Percentiles rank a stretch among this genome's conserved stretches.
phyloP scores from a whole-genome alignment of 2,113 vertebrate species.

The Phrynosoma platyrhinos region DNA sequence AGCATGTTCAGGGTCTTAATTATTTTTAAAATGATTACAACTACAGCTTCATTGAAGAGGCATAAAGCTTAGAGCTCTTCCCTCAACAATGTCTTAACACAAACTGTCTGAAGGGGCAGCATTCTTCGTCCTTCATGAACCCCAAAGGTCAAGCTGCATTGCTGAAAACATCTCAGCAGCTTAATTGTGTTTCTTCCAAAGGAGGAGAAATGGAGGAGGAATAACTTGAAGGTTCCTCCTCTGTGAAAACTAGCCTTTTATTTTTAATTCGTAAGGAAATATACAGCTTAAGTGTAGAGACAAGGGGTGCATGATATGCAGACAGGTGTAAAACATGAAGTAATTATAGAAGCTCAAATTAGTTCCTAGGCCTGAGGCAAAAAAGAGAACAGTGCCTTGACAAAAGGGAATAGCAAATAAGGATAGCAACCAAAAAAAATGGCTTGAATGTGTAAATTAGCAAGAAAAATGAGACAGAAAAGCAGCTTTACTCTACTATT shows the following conservation, averaged over 20 bases:
- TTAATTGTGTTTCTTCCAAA: slow-evolving; percentile 79
- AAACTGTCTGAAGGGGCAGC: slow-evolving; percentile 81
- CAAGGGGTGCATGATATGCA: slow-evolving; percentile 89
- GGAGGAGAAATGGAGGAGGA: slow-evolving; percentile 51
- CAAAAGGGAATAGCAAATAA: slow-evolving; percentile 95
- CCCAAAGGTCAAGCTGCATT: slow-evolving; percentile 77
- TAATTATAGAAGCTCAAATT: slow-evolving; percentile 99
- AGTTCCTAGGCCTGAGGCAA: slow-evolving; percentile 94
- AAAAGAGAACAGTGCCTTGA: slow-evolving; percentile 84
- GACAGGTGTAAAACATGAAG: slow-evolving; percentile 98
- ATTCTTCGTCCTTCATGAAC: slow-evolving; percentile 83
- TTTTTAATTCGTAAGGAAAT: slow-evolving; percentile 71
- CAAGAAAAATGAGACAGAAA: slow-evolving; percentile 93
- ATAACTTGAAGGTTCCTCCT: slow-evolving; percentile 70
- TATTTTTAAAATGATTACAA: slow-evolving; percentile 91
- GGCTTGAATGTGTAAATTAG: slow-evolving; percentile 99
- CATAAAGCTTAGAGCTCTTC: slow-evolving; percentile 82
- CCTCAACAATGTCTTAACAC: slow-evolving; percentile 81
- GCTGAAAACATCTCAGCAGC: slow-evolving; percentile 76
- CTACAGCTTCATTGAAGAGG: slow-evolving; percentile 81
- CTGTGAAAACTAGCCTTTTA: slow-evolving; percentile 68
- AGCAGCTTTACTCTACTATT: slow-evolving; percentile 93
- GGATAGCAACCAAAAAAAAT: slow-evolving; percentile 92
- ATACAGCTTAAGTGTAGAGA: slow-evolving; percentile 84
- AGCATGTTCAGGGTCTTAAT: slow-evolving; percentile 84